These are phyloP conservation scores for Eudasyphora cyanicolor DNA, from an alignment of 2,888 invertebrate genomes.

Conservation along the genomic window DNA sequence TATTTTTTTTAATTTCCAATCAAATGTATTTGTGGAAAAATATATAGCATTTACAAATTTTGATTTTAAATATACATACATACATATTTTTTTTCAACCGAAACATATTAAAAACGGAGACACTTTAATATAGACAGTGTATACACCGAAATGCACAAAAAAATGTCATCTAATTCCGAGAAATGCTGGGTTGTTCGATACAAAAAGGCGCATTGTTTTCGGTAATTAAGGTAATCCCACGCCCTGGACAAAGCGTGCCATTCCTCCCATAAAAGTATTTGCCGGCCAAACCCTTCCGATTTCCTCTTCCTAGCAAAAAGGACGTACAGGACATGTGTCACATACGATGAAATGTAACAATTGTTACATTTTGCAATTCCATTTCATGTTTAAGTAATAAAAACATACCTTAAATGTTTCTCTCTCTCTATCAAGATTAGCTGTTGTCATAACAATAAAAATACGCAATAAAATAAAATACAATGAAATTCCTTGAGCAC, in stretches of 20 bases:
- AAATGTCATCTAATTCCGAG: no score
- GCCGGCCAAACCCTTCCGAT: not conserved
- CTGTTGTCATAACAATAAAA: slow-evolving; percentile 36
- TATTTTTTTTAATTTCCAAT: no score
- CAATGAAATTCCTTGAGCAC: not conserved
- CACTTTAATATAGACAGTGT: no score
- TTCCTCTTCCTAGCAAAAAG: not conserved
- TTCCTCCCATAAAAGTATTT: not conserved
- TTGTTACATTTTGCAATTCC: slow-evolving; percentile 31
- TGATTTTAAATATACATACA: no score
- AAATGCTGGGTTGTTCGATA: no score
- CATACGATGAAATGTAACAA: slow-evolving; percentile 36
- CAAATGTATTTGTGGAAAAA: no score
- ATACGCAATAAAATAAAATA: slow-evolving; percentile 20
- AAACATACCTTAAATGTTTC: slow-evolving; percentile 46
- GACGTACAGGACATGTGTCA: slow-evolving; percentile 1
- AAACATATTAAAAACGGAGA: no score
- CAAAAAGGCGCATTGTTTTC: no score
- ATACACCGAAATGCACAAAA: no score
- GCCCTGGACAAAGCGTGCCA: not conserved
- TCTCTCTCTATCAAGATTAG: slow-evolving; percentile 59
- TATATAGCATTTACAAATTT: no score
- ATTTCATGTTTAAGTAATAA: slow-evolving; percentile 10
- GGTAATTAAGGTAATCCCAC: no score
- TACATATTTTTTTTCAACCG: no score